Percentiles rank a stretch among this genome's conserved stretches.
phyloP scores from a whole-genome alignment of 2,113 vertebrate species.

The Lagopus muta region DNA sequence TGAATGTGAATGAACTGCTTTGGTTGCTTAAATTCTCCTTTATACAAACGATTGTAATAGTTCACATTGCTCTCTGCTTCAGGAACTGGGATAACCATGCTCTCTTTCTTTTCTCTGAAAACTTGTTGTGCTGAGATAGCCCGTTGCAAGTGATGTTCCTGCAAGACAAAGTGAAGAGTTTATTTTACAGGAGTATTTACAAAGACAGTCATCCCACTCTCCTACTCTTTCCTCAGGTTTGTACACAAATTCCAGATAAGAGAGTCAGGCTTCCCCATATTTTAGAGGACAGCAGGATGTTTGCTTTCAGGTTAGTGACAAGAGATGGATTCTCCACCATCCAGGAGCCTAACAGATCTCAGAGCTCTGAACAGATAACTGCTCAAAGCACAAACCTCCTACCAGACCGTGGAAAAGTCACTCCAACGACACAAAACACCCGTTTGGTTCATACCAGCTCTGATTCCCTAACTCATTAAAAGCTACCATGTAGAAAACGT shows the following conservation, averaged over 20 bases:
- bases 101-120: conserved; percentile 94
- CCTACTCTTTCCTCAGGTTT: not conserved
- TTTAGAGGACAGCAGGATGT: not conserved
- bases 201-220: not conserved
- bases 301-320: not conserved
- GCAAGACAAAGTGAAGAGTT: conserved; percentile 52
- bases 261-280: not conserved
- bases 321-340: not conserved
- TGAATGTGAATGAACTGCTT: conserved; percentile 97
- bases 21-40: conserved; percentile 90
- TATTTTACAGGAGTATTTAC: fast-evolving
- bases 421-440: not conserved
- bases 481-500: not conserved
- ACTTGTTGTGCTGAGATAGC: conserved; percentile 95
- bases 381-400: not conserved
- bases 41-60: conserved; percentile 93
- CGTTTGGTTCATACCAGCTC: not conserved
- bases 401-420: not conserved
- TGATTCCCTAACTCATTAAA: not conserved
- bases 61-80: conserved; percentile 92
- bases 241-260: not conserved
- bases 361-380: not conserved
- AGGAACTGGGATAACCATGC: conserved; percentile 95
- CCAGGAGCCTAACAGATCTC: not conserved
- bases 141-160: conserved; percentile 96